Conservation (phyloP, 1,140 invertebrate species). For the Apis florea region DNA sequence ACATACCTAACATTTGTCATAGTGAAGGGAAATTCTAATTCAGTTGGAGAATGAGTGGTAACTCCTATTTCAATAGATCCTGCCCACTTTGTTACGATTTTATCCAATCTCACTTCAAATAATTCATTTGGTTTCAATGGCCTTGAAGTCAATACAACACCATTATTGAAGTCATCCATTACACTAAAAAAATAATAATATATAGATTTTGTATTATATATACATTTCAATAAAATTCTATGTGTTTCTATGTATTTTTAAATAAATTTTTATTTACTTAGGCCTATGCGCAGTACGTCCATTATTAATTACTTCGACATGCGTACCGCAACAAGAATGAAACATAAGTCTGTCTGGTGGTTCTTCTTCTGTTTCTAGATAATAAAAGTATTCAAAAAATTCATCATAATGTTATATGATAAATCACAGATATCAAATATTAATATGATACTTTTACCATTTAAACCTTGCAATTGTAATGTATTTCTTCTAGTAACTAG, state of each 20-base stretch:
- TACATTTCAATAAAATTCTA: neutral
- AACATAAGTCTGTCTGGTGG: conserved; percentile 88
- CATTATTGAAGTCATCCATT: conserved; percentile 97
- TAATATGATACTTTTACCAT: conserved; percentile 63
- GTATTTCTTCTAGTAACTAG: conserved; percentile 86
- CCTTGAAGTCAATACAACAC: conserved; percentile 94
- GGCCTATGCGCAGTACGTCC: conserved; percentile 94
- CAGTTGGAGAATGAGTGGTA: conserved; percentile 92
- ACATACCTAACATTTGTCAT: conserved; percentile 95
- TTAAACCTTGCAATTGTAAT: conserved; percentile 78
- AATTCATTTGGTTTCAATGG: conserved; percentile 91
- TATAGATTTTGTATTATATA: neutral
- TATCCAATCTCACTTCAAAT: conserved; percentile 95
- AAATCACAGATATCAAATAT: neutral
- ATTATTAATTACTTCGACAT: conserved; percentile 95
- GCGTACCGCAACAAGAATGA: conserved; percentile 93
- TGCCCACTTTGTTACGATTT: conserved; percentile 96
- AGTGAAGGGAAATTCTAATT: conserved; percentile 95
- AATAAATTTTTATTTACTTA: conserved; percentile 83
- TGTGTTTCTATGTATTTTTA: neutral
- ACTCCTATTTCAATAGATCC: conserved; percentile 98
- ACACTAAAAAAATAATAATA: conserved; percentile 83
- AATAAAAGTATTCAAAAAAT: neutral
- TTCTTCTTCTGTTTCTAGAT: conserved; percentile 78
- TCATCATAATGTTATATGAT: neutral